These are phyloP conservation scores for Micromesistius poutassou DNA, from an alignment of 2,797 vertebrate species.

Conservation along the genomic window DNA sequence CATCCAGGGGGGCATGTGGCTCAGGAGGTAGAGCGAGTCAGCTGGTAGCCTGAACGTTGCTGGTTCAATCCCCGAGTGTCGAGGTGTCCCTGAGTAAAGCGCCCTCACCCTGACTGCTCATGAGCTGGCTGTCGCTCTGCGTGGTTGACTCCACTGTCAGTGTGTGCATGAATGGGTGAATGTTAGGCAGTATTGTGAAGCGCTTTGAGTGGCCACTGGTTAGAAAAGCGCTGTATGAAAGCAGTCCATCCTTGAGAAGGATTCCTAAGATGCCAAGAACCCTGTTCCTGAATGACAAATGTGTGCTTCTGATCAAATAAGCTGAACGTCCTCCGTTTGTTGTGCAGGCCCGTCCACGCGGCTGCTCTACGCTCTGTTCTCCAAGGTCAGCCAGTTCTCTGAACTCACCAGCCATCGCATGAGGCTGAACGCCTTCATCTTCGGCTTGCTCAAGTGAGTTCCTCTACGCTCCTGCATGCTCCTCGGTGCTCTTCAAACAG, in stretches of 20 bases:
- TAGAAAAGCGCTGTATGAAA: too few species aligned
- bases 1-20: not conserved
- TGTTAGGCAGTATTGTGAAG: too few species aligned
- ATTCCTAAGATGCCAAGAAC: not conserved
- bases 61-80: too few species aligned
- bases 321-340: not conserved
- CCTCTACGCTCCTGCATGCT: not conserved
- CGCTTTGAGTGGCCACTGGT: too few species aligned
- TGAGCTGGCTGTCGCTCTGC: too few species aligned
- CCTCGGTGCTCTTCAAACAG: not conserved
- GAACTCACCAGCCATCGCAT: conserved; percentile 90
- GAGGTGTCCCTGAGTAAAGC: too few species aligned
- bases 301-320: not conserved
- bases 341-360: conserved; percentile 89
- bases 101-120: too few species aligned
- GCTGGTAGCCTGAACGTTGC: too few species aligned
- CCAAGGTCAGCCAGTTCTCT: conserved; percentile 87
- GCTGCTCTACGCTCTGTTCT: conserved; percentile 83
- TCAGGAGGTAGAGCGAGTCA: too few species aligned
- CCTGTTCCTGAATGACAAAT: not conserved
- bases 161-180: too few species aligned
- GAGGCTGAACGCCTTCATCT: conserved; percentile 95
- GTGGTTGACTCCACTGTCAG: too few species aligned
- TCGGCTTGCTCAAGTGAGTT: conserved; percentile 95
- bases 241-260: not conserved